Evolutionary conservation across 2,888 invertebrate species (phyloP).

Genomic region (Acanthacorydalis orientalis): DNA sequence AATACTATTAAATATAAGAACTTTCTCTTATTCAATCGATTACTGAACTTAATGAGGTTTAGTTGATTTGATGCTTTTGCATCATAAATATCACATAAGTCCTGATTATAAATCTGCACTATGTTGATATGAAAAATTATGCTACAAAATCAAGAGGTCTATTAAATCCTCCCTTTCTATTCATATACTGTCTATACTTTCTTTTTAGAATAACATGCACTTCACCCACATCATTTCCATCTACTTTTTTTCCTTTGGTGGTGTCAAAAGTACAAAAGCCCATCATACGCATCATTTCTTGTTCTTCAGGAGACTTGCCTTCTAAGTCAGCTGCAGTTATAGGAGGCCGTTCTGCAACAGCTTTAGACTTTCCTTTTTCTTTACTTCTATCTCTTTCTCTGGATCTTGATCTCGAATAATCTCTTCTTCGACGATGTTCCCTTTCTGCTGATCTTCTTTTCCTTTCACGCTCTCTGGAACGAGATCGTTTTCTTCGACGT

Average conservation of each 20-base stretch:
- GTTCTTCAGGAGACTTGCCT: conserved; percentile 80
- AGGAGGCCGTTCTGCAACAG: conserved; percentile 38
- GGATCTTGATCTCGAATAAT: conserved; percentile 18
- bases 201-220: conserved; percentile 92
- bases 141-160: conserved; percentile 94
- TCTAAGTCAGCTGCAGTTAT: conserved; percentile 72
- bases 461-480: conserved; percentile 26
- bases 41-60: too few species aligned
- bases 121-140: conserved; percentile 22
- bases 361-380: conserved; percentile 25
- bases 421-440: conserved; percentile 19
- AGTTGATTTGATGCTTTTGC: too few species aligned
- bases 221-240: conserved; percentile 84
- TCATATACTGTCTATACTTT: conserved; percentile 98
- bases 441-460: conserved; percentile 27
- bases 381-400: conserved; percentile 2
- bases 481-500: conserved; percentile 22
- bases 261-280: conserved; percentile 93
- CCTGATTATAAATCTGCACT: background rate
- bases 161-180: conserved; percentile 97
- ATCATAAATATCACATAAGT: too few species aligned
- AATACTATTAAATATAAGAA: too few species aligned
- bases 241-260: conserved; percentile 91
- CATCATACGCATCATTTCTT: conserved; percentile 92
- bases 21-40: too few species aligned